phyloP scores from a whole-genome alignment of 2,888 invertebrate species.

The Ormyrus nitidulus region DNA sequence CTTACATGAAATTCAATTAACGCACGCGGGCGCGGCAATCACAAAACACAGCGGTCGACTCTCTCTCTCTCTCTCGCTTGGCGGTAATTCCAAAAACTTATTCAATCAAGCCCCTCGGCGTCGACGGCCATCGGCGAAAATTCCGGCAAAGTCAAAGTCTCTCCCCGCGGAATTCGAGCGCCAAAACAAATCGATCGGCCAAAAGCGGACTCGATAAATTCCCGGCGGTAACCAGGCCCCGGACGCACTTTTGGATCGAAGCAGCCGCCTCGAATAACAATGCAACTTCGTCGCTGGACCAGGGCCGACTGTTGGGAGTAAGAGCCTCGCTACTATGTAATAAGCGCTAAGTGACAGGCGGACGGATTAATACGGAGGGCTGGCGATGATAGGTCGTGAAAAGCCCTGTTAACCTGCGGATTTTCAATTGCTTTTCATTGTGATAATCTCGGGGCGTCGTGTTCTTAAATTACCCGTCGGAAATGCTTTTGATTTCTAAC shows the following conservation, averaged over 20 bases:
- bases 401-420: neutral
- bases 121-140: neutral
- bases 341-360: constrained; percentile 20
- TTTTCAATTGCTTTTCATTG: too few relatives aligned
- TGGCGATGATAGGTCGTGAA: neutral
- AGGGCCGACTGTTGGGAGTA: neutral
- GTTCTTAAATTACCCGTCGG: too few relatives aligned
- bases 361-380: constrained; percentile 24
- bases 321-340: constrained; percentile 4
- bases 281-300: neutral
- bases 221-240: neutral
- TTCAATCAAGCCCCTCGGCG: constrained; percentile 19
- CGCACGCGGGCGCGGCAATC: too few relatives aligned
- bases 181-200: constrained; percentile 25
- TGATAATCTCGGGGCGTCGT: too few relatives aligned
- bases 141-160: constrained; percentile 21
- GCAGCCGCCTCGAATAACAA: constrained; percentile 42
- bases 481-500: too few relatives aligned
- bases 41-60: neutral
- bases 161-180: neutral
- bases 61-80: neutral
- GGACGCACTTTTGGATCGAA: neutral
- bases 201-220: constrained; percentile 12
- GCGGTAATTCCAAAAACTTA: constrained; percentile 39
- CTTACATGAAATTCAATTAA: too few relatives aligned